Evolutionary conservation across 2,797 vertebrate genomes (phyloP), one percentile per base, ranked within the genome.

Genomic region (Periparus ater): DNA sequence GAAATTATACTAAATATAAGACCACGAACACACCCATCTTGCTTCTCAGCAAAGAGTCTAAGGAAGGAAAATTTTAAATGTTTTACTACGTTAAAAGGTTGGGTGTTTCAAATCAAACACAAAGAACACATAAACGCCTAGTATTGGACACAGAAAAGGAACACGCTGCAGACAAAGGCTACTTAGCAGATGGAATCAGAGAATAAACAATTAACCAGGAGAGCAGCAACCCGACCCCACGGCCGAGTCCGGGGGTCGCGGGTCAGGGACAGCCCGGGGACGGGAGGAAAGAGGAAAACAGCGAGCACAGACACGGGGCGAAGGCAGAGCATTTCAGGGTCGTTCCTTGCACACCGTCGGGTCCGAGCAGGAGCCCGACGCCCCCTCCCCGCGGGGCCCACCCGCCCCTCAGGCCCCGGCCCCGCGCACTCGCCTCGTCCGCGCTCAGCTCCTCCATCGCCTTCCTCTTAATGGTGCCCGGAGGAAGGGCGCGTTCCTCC

Each of bases 361-460:
- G 6, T 17, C 45, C n/a, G 20, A 51, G 47, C 27, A 23, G 14
- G 65, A 5, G 15, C 63, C 81, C 65, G 10, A 27, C 11, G 19
- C 26, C 42, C 70, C 17, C 70, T 27, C 36, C 38, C 80, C 77
- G 10, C 47, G 11, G 68, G 30, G 67, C 79, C 71, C 83, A 3
- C 30, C 75, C 60, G 32, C 40, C 58, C 50, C 62, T 53, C 75
- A 44, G 86, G 89, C 75, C 85, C 50, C 80, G 30, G 68, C 54
- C 53, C 80, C 75, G 17, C 78, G 18, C 48, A 53, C 95, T 81
- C 95, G 82, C 99, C 99, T 99, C 99, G 85, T 99, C 99, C 96
- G 99, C 99, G 98, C 99, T 99, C 97, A 99, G 98, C 98, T 99
- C 99, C 98, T 99, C 99, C 99, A 99, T 99, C 96, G 98, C 98